Percentiles rank a stretch among this genome's conserved stretches.
These are phyloP conservation scores for Vanacampus margaritifer DNA, from an alignment of 2,113 vertebrate genomes.

Conservation along the genomic window DNA sequence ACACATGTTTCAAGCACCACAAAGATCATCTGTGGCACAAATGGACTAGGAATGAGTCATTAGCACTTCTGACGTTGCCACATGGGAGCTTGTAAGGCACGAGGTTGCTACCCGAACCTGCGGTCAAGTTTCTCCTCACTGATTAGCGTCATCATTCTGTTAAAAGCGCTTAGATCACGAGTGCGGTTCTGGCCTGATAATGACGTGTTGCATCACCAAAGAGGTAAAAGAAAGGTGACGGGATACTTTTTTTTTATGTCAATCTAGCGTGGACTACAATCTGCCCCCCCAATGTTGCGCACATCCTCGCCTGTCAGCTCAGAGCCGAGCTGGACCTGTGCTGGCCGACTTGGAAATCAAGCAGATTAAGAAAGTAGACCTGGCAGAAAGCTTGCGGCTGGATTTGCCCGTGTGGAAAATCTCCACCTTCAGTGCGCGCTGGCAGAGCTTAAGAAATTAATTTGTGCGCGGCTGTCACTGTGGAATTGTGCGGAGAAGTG, in stretches of 20 bases:
- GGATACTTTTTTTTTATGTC: background rate
- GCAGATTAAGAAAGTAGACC: constrained; percentile 55
- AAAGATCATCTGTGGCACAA: background rate
- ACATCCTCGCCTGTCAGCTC: constrained; percentile 35
- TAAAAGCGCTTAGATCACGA: background rate
- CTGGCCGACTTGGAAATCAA: constrained; percentile 54
- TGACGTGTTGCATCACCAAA: background rate
- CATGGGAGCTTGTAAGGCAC: background rate
- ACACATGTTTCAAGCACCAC: background rate
- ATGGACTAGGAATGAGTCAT: background rate
- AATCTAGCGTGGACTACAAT: background rate
- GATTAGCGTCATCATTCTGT: background rate
- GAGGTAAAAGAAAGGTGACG: constrained; percentile 4
- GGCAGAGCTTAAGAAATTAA: constrained; percentile 22
- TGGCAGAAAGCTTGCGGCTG: constrained; percentile 35
- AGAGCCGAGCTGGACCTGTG: constrained; percentile 33
- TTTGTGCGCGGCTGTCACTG: background rate
- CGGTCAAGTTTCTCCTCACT: background rate
- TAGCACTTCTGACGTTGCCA: constrained; percentile 5
- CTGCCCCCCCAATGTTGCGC: background rate
- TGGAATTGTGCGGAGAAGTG: constrained; percentile 8
- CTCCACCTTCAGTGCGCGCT: constrained; percentile 10
- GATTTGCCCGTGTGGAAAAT: constrained; percentile 28
- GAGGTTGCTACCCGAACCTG: background rate
- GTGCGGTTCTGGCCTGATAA: background rate